Conservation (phyloP, 2,113 vertebrate genomes). For the Sorex fumeus region DNA sequence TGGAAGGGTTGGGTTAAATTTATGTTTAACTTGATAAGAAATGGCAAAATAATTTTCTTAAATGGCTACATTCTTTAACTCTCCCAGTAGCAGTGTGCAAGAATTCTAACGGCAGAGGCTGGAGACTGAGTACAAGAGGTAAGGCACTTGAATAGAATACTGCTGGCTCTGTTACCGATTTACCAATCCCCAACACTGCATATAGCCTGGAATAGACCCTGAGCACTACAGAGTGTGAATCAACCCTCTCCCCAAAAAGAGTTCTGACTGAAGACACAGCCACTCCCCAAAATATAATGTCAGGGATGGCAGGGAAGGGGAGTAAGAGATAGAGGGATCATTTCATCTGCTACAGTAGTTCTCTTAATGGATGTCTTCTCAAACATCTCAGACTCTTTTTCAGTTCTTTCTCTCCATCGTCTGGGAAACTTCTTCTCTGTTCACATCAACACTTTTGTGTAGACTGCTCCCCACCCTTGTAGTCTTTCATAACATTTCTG, state of each 20-base stretch:
- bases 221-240: too few species aligned
- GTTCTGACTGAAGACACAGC: not conserved
- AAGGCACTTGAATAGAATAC: too few species aligned
- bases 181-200: too few species aligned
- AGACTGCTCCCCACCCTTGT: not conserved
- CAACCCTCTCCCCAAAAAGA: too few species aligned
- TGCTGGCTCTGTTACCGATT: too few species aligned
- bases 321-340: not conserved
- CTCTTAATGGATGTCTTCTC: not conserved
- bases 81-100: not conserved
- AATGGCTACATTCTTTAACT: not conserved
- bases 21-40: not conserved
- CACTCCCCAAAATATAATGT: not conserved
- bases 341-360: not conserved
- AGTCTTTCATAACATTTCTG: not conserved
- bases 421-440: not conserved
- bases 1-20: not conserved
- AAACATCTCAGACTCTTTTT: not conserved
- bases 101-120: too few species aligned
- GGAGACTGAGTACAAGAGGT: too few species aligned
- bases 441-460: not conserved
- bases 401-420: not conserved
- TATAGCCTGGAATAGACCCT: too few species aligned
- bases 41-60: not conserved
- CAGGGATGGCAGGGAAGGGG: not conserved